Evolutionary conservation across 1,140 invertebrate genomes (phyloP).

Genomic region (Plectrocnemia conspersa): DNA sequence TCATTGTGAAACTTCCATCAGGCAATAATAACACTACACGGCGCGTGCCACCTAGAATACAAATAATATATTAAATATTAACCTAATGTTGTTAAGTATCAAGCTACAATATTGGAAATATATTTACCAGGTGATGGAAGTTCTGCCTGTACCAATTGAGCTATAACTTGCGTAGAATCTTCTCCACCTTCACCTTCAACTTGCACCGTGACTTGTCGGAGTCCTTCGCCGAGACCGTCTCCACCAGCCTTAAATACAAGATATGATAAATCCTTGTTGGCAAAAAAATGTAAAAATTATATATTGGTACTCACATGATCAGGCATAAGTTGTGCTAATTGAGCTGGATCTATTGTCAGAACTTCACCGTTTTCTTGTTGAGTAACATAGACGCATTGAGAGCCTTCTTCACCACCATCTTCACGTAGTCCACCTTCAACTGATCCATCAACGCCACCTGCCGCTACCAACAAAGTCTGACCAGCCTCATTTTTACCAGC

Average conservation of each 20-base stretch:
- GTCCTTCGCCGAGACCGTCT: slow-evolving; percentile 31
- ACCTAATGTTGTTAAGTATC: slow-evolving; percentile 12
- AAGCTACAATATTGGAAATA: background rate
- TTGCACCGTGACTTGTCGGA: slow-evolving; percentile 52
- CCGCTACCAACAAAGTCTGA: slow-evolving; percentile 64
- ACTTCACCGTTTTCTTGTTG: slow-evolving; percentile 39
- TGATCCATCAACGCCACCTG: slow-evolving; percentile 62
- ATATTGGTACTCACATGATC: slow-evolving; percentile 35
- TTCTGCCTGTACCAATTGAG: slow-evolving; percentile 76
- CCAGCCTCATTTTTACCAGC: slow-evolving; percentile 72
- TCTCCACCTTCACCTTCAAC: slow-evolving; percentile 53
- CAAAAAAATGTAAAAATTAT: background rate
- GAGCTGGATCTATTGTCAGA: slow-evolving; percentile 44
- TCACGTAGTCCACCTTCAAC: slow-evolving; percentile 70
- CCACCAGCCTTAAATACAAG: slow-evolving; percentile 16
- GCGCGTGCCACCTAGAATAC: slow-evolving; percentile 64
- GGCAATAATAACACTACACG: slow-evolving; percentile 73
- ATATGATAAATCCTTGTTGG: background rate
- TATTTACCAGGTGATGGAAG: slow-evolving; percentile 68
- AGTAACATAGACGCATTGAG: slow-evolving; percentile 37
- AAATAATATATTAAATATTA: slow-evolving; percentile 16
- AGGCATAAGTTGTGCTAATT: slow-evolving; percentile 47
- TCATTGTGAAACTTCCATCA: slow-evolving; percentile 78
- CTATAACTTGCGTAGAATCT: slow-evolving; percentile 66
- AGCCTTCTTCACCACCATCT: slow-evolving; percentile 59